phyloP scores from a whole-genome alignment of 2,888 invertebrate species.

The Cantharis flavilabris region DNA sequence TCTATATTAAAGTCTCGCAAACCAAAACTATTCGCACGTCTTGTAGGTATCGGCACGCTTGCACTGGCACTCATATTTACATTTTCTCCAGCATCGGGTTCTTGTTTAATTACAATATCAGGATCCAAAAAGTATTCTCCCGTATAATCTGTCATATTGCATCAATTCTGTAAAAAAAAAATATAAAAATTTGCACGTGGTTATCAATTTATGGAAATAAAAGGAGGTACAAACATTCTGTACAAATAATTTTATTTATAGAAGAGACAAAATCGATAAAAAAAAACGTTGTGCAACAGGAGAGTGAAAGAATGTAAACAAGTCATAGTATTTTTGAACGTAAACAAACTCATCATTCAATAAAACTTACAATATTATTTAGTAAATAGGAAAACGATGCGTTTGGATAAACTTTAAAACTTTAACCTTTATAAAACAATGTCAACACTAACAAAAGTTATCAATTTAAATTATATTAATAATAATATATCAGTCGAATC shows the following conservation, averaged over 20 bases:
- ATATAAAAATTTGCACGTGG: not conserved
- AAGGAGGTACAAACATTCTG: not conserved
- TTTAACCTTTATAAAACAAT: slow-evolving; percentile 35
- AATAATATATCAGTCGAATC: slow-evolving; percentile 31
- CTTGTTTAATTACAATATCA: slow-evolving; percentile 67
- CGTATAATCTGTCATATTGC: slow-evolving; percentile 65
- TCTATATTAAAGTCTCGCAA: slow-evolving; percentile 61
- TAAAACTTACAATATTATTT: slow-evolving; percentile 11
- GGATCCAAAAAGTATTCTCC: slow-evolving; percentile 68
- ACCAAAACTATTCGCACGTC: slow-evolving; percentile 55
- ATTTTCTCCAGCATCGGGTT: slow-evolving; percentile 57
- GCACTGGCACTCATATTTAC: slow-evolving; percentile 57
- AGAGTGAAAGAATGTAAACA: slow-evolving; percentile 34
- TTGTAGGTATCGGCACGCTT: slow-evolving; percentile 67
- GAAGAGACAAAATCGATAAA: slow-evolving; percentile 17
- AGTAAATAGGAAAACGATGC: slow-evolving; percentile 17
- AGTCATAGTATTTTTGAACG: slow-evolving; percentile 27
- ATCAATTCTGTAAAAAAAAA: not conserved
- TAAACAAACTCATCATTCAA: slow-evolving; percentile 34
- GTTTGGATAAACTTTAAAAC: slow-evolving; percentile 19
- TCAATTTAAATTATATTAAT: slow-evolving; percentile 28
- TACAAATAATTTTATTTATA: not conserved
- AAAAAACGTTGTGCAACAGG: slow-evolving; percentile 35
- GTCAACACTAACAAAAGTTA: slow-evolving; percentile 30
- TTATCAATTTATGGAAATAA: not conserved